Evolutionary conservation across 2,797 vertebrate species (phyloP), one percentile per base, ranked within the genome.

Genomic region (Sarcoramphus papa): DNA sequence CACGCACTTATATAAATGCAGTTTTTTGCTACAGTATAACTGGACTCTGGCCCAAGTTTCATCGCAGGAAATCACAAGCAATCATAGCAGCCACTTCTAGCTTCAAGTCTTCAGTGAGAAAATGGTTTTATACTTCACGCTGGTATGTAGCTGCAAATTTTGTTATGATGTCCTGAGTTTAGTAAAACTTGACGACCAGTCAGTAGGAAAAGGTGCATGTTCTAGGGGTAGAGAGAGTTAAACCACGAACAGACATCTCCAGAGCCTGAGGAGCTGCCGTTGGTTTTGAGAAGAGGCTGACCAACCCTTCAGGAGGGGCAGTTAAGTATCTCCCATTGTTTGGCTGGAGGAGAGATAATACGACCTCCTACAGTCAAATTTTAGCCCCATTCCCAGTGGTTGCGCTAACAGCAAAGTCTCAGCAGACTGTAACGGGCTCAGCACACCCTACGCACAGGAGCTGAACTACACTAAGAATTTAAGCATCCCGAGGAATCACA

Each of bases 81-180:
- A 68, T 13, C 25, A 30, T 7, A 78, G 53, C 64, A 67, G 76
- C 50, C 40, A 4, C 62, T 69, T 69, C 50, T 10, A n/a, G 67
- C 47, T 56, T 48, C 30, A 23, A n/a, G 22, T 11, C 62, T 56
- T 64, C 57, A 20, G 68, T 2, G 1, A 84, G 40, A 33, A 35
- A 53, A 59, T 3, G 2, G 23, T 9, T 79, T 75, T 28, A 7
- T 11, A 20, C 69, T 33, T 64, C 67, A 40, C 1, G 2, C 19
- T 6, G 12, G 30, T 10, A 45, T 0, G 7, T 2, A 25, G 25
- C 60, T 59, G 77, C 63, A 7, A 10, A 28, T 8, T 47, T 30
- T 47, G 33, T 37, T 31, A 28, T 0, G 12, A 31, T 4, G 12
- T 7, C 24, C 48, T 9, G 31, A 75, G 73, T 28, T 62, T 3